A percentile compares a stretch with the other conserved stretches of the same genome.
Conservation (phyloP, 92 coral and sea anemone genomes). For the Plumapathes pennacea region DNA sequence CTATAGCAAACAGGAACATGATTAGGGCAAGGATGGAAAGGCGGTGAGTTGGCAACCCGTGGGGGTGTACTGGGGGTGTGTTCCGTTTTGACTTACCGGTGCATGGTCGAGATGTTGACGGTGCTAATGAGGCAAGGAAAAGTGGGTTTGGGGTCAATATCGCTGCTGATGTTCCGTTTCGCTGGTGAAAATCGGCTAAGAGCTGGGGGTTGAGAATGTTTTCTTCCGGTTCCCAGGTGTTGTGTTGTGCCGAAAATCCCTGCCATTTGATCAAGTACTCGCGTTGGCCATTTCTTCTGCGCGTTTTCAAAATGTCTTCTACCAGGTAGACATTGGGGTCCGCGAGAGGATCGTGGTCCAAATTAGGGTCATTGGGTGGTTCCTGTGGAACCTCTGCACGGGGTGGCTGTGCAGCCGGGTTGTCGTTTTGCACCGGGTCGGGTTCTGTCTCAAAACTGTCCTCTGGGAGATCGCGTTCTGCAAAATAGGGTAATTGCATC, state of each 20-base stretch:
- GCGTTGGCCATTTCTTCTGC: constrained; percentile 16
- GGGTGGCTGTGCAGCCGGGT: neutral
- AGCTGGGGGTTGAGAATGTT: constrained; percentile 17
- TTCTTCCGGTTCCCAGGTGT: constrained; percentile 50
- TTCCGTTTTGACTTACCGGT: too few species aligned
- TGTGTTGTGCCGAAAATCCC: constrained; percentile 8
- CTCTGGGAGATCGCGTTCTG: constrained; percentile 5
- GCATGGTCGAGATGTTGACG: too few species aligned
- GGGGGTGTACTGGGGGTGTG: too few species aligned
- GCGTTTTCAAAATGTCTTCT: constrained; percentile 27
- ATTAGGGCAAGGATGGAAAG: neutral
- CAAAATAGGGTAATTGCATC: neutral
- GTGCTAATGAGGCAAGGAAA: too few species aligned
- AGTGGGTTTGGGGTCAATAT: too few species aligned
- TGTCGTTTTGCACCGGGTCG: too few species aligned
- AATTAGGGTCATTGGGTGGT: neutral
- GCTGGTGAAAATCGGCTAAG: too few species aligned
- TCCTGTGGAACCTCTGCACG: too few species aligned
- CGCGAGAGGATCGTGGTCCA: neutral
- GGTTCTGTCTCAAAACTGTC: constrained; percentile 3
- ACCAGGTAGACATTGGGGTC: constrained; percentile 18
- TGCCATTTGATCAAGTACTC: constrained; percentile 55
- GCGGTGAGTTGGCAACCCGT: too few species aligned
- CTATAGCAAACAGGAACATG: neutral
- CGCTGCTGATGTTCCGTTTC: too few species aligned